Evolutionary conservation across 2,113 vertebrate species (phyloP).

Genomic region (Podiceps cristatus): DNA sequence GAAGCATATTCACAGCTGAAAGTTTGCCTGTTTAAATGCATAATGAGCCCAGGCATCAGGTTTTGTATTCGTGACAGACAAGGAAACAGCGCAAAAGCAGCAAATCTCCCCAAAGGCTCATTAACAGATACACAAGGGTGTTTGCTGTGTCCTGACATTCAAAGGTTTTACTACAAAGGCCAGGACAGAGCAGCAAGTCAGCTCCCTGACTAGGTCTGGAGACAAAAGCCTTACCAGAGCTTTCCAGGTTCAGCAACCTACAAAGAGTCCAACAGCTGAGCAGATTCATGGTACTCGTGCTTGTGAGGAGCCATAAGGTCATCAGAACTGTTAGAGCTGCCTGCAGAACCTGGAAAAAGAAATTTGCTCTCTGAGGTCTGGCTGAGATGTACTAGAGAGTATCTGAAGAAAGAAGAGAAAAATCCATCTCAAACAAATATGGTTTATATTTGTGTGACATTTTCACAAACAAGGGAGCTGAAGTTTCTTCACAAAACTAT

Average conservation of each 20-base stretch:
- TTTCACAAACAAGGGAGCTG: background rate
- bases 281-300: background rate
- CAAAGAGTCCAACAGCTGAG: background rate
- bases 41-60: background rate
- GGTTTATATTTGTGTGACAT: background rate
- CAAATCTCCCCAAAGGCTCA: background rate
- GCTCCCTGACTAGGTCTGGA: background rate
- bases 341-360: background rate
- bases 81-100: background rate
- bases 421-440: background rate
- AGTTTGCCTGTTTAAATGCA: background rate
- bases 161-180: background rate
- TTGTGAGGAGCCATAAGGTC: background rate
- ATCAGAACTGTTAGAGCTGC: background rate
- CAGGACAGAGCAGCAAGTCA: background rate
- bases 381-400: background rate
- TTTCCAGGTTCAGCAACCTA: background rate
- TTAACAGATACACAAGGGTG: background rate
- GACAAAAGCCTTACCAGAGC: background rate
- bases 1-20: background rate
- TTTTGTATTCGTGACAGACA: accelerated
- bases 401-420: background rate
- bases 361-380: background rate
- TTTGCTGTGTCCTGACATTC: background rate
- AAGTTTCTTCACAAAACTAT: background rate